phyloP scores from a whole-genome alignment of 2,888 invertebrate genomes.

The Liposcelis brunnea region DNA sequence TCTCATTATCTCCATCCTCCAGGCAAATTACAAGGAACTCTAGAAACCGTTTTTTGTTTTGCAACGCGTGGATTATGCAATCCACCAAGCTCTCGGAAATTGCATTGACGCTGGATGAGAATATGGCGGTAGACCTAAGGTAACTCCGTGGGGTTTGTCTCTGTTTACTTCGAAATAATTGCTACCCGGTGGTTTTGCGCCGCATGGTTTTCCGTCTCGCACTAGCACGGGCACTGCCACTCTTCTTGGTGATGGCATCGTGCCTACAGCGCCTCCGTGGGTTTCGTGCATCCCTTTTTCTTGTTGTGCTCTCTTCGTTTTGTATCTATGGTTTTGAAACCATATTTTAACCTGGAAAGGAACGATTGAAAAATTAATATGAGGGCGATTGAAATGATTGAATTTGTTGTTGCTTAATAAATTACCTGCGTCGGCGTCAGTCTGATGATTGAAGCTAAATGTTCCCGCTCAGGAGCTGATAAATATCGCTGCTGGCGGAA shows the following conservation, averaged over 20 bases:
- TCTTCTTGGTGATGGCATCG: constrained; percentile 65
- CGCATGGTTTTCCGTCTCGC: constrained; percentile 84
- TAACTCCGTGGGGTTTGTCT: constrained; percentile 12
- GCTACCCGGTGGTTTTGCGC: constrained; percentile 34
- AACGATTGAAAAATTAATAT: constrained; percentile 32
- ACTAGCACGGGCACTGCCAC: constrained; percentile 91
- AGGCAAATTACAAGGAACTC: too few relatives aligned
- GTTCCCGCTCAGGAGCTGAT: constrained; percentile 94
- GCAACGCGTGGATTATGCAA: neutral
- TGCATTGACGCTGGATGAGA: constrained; percentile 28
- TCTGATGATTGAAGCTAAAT: constrained; percentile 83
- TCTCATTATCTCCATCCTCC: too few relatives aligned
- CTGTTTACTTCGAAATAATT: constrained; percentile 17
- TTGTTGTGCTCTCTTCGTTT: constrained; percentile 93
- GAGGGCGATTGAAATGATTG: too few relatives aligned
- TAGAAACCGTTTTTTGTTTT: too few relatives aligned
- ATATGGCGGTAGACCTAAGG: constrained; percentile 21
- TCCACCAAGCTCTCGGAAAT: constrained; percentile 28
- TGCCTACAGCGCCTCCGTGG: constrained; percentile 27
- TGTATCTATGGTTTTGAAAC: constrained; percentile 97
- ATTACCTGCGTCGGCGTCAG: constrained; percentile 93
- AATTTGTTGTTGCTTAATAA: too few relatives aligned
- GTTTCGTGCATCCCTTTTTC: constrained; percentile 68
- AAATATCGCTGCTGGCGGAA: constrained; percentile 93
- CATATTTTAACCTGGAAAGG: constrained; percentile 69